Conservation (phyloP, 2,888 invertebrate genomes). For the Hypena proboscidalis region DNA sequence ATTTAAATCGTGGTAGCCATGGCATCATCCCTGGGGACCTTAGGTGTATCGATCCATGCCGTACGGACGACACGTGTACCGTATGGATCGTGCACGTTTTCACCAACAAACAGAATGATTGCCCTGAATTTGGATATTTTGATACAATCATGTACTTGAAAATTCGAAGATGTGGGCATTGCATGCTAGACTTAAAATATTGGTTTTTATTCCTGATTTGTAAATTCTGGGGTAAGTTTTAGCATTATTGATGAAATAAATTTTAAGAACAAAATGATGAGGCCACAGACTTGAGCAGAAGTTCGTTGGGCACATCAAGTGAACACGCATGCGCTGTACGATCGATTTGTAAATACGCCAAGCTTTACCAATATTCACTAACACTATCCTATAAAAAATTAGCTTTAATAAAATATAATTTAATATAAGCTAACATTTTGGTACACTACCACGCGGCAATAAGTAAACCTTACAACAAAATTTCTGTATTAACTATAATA, state of each 20-base stretch:
- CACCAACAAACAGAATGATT: too few relatives aligned
- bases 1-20: constrained; percentile 5
- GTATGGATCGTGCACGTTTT: not conserved
- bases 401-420: constrained; percentile 12
- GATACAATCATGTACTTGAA: too few relatives aligned
- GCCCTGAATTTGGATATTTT: too few relatives aligned
- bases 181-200: too few relatives aligned
- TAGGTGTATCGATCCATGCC: constrained; percentile 12
- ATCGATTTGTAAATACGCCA: constrained; percentile 68
- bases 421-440: too few relatives aligned
- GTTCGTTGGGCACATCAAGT: constrained; percentile 21
- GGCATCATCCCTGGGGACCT: constrained; percentile 12
- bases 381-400: constrained; percentile 16
- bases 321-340: constrained; percentile 65
- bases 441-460: too few relatives aligned
- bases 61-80: constrained; percentile 1
- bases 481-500: too few relatives aligned
- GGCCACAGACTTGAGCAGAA: constrained; percentile 29
- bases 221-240: too few relatives aligned
- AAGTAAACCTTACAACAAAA: too few relatives aligned
- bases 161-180: too few relatives aligned
- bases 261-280: constrained; percentile 3
- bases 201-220: too few relatives aligned
- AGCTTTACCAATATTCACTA: constrained; percentile 55
- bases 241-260: not conserved